Evolutionary conservation across 2,797 vertebrate species (phyloP).

Genomic region (Catharus ustulatus): DNA sequence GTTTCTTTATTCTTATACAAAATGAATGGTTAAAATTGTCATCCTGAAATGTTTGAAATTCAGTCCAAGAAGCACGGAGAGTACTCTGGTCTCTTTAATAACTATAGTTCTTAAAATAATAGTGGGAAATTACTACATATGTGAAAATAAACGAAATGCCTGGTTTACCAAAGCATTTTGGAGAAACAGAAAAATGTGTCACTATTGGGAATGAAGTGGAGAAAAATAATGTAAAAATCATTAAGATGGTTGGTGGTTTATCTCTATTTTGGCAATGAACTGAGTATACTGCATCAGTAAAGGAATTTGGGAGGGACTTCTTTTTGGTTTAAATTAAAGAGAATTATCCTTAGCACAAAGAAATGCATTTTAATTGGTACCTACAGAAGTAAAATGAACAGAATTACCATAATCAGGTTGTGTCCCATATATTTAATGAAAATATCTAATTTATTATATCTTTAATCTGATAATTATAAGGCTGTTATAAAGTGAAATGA

Average conservation of each 20-base stretch:
- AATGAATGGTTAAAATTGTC: neutral
- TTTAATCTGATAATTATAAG: neutral
- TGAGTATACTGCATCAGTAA: neutral
- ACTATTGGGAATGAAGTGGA: neutral
- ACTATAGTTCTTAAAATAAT: neutral
- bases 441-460: neutral
- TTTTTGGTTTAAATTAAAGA: neutral
- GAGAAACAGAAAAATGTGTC: neutral
- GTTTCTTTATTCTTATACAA: neutral
- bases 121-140: neutral
- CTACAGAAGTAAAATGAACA: neutral
- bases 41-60: neutral
- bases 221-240: neutral
- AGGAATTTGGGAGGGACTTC: neutral
- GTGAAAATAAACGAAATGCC: neutral
- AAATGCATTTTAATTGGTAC: neutral
- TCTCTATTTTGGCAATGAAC: neutral
- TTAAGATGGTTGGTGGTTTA: accelerated
- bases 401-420: neutral
- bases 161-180: neutral
- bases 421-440: neutral
- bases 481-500: neutral
- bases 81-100: neutral
- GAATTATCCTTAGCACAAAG: neutral
- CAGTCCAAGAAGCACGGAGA: neutral